Evolutionary conservation across 2,888 invertebrate genomes (phyloP), one percentile per base, ranked within the genome.

Genomic region (Amblyteles armatorius): DNA sequence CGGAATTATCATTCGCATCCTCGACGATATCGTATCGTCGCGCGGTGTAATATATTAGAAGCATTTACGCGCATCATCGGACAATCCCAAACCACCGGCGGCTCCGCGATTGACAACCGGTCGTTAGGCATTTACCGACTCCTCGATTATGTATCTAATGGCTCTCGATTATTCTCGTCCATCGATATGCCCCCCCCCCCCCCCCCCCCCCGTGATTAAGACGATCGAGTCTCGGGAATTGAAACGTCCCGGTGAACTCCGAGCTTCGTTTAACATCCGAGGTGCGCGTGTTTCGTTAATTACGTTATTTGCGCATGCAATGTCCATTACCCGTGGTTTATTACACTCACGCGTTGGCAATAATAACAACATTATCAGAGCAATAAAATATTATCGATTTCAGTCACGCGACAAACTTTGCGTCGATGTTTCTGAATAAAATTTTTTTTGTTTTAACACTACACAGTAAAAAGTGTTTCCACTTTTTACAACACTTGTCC

Each of bases 91-190:
- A 57, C 13, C 11, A 19, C 26, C 40, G 57, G 40, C 29, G 11
- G 36, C 36, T 55, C n/a, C 19, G 11, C 29, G 44, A 48, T 48
- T 19, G 74, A 63, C 74, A 74, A 63, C 63, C 74, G 48, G 19
- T 74, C 44, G 29, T 78, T 57, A 55, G 22, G 40, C 40, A 19
- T 63, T 76, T 63, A 63, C 76, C 69, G 81, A 77, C 71, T 63
- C 71, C 60, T 82, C 71, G 69, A 77, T 82, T 77, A 76, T 57
- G 44, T 33, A 65, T 76, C 19, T 69, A 76, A 76, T 44, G 40
- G 63, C 74, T 44, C 69, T 29, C 76, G 16, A 77, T 82, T 65
- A 77, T 76, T 26, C 40, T 40, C 50, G 57, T 81, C 52, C 44
- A 16, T 26, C 50, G 63, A 63, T 60, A 69, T 40, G 29, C 19